A percentile compares a stretch with the other conserved stretches of the same genome.
Evolutionary conservation across 2,113 vertebrate species (phyloP).

Genomic region (Irena cyanogastra): DNA sequence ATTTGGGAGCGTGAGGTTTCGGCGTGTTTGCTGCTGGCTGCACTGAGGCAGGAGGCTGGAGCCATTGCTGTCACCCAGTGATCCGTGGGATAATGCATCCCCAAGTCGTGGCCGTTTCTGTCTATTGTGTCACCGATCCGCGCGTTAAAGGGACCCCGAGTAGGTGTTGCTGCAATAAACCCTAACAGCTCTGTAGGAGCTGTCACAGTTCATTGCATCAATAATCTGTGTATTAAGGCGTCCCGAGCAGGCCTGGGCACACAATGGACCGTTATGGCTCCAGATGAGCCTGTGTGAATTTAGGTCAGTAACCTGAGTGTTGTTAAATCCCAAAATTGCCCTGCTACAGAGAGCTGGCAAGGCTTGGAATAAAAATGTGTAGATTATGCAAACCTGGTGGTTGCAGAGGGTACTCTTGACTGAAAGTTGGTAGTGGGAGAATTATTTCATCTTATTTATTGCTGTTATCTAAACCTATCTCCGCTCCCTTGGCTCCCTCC

Average conservation of each 20-base stretch:
- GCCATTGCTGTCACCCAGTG: background rate
- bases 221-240: constrained; percentile 55
- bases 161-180: constrained; percentile 67
- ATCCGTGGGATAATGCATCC: constrained; percentile 46
- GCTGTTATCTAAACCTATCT: background rate
- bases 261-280: constrained; percentile 59
- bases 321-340: constrained; percentile 43
- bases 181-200: constrained; percentile 50
- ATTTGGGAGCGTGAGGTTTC: background rate
- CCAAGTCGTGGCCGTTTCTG: constrained; percentile 27
- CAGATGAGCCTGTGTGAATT: constrained; percentile 60
- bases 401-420: background rate
- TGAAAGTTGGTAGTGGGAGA: background rate
- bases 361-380: background rate
- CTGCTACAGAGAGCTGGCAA: background rate
- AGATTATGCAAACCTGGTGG: background rate
- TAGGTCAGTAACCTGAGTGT: constrained; percentile 62
- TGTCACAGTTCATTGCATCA: constrained; percentile 64
- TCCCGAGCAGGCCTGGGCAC: constrained; percentile 15
- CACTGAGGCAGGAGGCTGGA: background rate
- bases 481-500: background rate
- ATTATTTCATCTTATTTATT: background rate
- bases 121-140: constrained; percentile 54
- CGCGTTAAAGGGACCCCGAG: constrained; percentile 37
- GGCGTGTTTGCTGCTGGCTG: background rate